Percentiles rank a stretch among this genome's conserved stretches.
These are phyloP conservation scores for Strix uralensis DNA, from an alignment of 2,113 vertebrate species.

Conservation along the genomic window DNA sequence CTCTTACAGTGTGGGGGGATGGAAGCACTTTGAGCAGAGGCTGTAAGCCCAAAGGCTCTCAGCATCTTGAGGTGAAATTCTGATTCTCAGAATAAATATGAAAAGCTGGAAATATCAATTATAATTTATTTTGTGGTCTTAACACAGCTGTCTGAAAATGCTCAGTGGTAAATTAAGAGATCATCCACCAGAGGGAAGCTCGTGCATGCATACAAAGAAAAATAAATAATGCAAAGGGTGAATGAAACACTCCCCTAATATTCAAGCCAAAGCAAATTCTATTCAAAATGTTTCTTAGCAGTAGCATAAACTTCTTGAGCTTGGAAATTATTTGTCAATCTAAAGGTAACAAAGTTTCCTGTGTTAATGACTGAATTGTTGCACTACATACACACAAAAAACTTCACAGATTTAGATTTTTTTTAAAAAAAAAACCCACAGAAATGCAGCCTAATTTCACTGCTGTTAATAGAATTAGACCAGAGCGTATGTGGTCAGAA, in stretches of 20 bases:
- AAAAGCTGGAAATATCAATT: neutral
- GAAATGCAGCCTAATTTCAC: neutral
- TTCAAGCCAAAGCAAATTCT: neutral
- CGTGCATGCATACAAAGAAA: neutral
- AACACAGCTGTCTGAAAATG: neutral
- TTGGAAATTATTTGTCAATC: neutral
- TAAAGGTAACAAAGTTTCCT: neutral
- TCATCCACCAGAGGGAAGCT: conserved; percentile 13
- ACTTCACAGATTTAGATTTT: neutral
- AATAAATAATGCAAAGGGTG: neutral
- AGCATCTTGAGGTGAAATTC: neutral
- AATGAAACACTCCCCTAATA: neutral
- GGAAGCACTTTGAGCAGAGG: neutral
- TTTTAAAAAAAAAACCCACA: neutral
- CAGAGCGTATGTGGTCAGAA: neutral
- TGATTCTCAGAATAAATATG: neutral
- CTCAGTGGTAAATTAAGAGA: neutral
- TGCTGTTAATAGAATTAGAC: neutral
- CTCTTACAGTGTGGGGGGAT: neutral
- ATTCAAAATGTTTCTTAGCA: neutral
- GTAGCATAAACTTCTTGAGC: neutral
- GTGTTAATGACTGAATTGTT: neutral
- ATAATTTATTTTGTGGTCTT: neutral
- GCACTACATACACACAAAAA: neutral
- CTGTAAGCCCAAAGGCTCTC: neutral